Conservation (phyloP, 2,113 vertebrate genomes). For the Toxotes jaculatrix region DNA sequence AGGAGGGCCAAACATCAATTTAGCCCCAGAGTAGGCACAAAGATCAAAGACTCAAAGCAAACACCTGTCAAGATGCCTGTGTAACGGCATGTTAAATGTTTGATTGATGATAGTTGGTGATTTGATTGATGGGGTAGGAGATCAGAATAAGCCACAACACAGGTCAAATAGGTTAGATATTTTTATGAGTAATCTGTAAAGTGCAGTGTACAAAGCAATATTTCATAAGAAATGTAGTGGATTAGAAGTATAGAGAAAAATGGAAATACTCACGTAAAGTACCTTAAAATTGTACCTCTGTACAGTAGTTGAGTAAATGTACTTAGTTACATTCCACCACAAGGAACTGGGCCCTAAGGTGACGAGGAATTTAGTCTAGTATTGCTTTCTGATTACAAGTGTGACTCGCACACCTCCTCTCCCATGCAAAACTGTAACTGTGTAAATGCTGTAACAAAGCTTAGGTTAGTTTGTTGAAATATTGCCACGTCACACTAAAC, state of each 20-base stretch:
- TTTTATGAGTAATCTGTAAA: not conserved
- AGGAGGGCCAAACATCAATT: slow-evolving; percentile 1
- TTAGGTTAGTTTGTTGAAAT: not conserved
- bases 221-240: not conserved
- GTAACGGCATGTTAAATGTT: slow-evolving; percentile 19
- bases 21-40: not conserved
- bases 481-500: not conserved
- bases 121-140: not conserved
- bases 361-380: not conserved
- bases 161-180: not conserved
- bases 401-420: not conserved
- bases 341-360: too few relatives aligned
- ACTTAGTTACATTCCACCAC: too few relatives aligned
- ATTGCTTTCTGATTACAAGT: not conserved
- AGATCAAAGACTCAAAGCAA: slow-evolving; percentile 8
- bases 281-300: not conserved
- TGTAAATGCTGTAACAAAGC: not conserved
- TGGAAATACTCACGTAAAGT: not conserved
- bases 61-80: not conserved
- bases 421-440: not conserved
- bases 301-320: too few relatives aligned
- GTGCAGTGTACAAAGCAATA: too few relatives aligned
- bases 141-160: not conserved
- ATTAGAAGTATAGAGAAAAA: not conserved
- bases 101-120: not conserved